Conservation (phyloP, 2,797 vertebrate genomes). For the Sebastes glaucus region DNA sequence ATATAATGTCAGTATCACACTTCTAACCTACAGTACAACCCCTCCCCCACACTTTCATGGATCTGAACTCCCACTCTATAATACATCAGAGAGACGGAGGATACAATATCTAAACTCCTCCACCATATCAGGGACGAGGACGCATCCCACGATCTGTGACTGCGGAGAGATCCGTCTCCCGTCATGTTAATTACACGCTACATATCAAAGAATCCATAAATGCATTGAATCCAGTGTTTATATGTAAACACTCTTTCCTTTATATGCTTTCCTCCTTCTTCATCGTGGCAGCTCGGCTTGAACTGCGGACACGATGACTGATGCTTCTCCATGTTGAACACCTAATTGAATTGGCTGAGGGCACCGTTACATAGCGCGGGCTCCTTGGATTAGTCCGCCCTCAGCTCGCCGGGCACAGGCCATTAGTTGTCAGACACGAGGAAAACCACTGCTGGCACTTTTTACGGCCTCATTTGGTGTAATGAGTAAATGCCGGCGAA, state of each 20-base stretch:
- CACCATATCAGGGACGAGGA: constrained; percentile 39
- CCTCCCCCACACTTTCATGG: constrained; percentile 51
- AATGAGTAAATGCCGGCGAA: constrained; percentile 51
- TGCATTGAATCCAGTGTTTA: not conserved
- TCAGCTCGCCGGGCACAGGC: constrained; percentile 21
- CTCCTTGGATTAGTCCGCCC: constrained; percentile 41
- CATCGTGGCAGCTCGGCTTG: not conserved
- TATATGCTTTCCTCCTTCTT: constrained; percentile 4
- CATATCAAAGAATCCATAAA: constrained; percentile 1
- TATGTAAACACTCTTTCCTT: constrained; percentile 20
- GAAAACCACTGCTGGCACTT: constrained; percentile 47
- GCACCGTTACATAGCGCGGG: constrained; percentile 25
- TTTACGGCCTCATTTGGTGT: constrained; percentile 50
- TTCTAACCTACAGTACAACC: constrained; percentile 33
- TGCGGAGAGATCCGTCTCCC: constrained; percentile 26
- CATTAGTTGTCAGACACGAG: constrained; percentile 49
- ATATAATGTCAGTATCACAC: constrained; percentile 1
- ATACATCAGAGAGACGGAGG: constrained; percentile 64
- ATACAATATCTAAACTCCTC: constrained; percentile 59
- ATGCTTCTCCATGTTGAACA: constrained; percentile 29
- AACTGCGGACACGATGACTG: constrained; percentile 35
- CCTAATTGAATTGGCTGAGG: constrained; percentile 56
- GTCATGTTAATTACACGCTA: constrained; percentile 12
- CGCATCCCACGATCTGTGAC: constrained; percentile 24
- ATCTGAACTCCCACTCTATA: constrained; percentile 65